Evolutionary conservation across 30 jellyfish, hydroid and myxozoan species (phyloP).

Genomic region (Cassiopea xamachana): DNA sequence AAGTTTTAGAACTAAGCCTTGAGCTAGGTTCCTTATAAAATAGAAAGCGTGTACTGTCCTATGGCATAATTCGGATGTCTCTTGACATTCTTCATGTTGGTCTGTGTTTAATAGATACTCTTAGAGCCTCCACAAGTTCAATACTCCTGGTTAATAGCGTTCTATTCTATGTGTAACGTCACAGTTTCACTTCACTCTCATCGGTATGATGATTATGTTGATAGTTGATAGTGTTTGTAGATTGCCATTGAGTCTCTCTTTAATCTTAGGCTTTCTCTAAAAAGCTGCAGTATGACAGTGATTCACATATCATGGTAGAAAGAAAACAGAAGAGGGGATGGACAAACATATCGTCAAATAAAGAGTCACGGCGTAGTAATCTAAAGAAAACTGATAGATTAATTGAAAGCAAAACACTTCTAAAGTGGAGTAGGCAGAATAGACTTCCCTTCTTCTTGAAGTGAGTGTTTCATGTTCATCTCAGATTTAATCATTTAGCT

Average conservation of each 20-base stretch:
- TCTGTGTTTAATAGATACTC: no score
- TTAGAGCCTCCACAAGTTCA: no score
- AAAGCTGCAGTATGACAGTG: conserved; percentile 52
- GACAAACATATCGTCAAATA: not conserved
- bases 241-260: not conserved
- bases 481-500: no score
- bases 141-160: no score
- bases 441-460: conserved; percentile 65
- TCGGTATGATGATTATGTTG: not conserved
- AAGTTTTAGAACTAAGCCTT: not conserved
- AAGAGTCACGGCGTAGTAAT: conserved; percentile 11
- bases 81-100: no score
- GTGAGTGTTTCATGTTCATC: conserved; percentile 5
- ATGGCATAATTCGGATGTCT: no score
- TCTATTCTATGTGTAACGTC: not conserved
- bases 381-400: conserved; percentile 19
- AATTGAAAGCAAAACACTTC: conserved; percentile 40
- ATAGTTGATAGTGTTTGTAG: not conserved
- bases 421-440: conserved; percentile 54
- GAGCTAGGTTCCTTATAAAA: not conserved
- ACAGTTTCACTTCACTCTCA: not conserved
- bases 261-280: conserved; percentile 47
- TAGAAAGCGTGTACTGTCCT: not conserved
- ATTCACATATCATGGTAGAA: conserved; percentile 51
- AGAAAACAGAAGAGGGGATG: not conserved